Evolutionary conservation across 2,113 vertebrate genomes (phyloP), one percentile per base, ranked within the genome.

Genomic region (Gymnocephalus cernua): DNA sequence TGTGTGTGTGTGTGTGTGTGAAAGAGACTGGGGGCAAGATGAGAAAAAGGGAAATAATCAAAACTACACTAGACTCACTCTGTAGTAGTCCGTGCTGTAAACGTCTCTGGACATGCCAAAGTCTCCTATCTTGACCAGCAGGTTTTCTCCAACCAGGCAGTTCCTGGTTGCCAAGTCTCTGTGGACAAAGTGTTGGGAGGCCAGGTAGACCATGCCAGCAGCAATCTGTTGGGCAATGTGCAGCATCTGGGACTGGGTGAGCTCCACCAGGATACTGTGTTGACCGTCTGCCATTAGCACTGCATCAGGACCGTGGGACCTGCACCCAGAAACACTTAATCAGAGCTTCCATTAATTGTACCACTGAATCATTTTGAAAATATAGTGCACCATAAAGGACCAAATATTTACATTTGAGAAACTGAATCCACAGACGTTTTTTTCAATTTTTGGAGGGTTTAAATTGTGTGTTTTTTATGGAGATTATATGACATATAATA

Each of bases 81-180:
- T 96, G 78, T 99, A 99, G 94, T 99, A 99, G 93, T 99, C 98
- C 1, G 98, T 99, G 94, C 98, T 99, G 96, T 99, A 99, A 62
- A 99, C 98, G 18, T 99, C 98, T 94, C 98, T 96, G 83, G 98
- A 99, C 98, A 99, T 99, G 66, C 98, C 98, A 66, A 99, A 99
- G 95, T 99, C 98, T 71, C 98, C 98, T n/a, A 99, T 99, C 94
- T 99, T 99, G 91, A 99, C 98, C 81, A 99, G 95, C 0, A 99
- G 95, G 92, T 99, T 99, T 90, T 99, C 98, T 50, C 98, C 98
- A 0, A 99, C 98, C 84, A 99, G 95, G 93, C 98, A 99, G 94
- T 99, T 99, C 62, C 98, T 95, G 18, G 98, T 99, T 79, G 98
- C 98, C 92, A 99, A 93, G 93, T 99, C 98, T 80, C 98, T 97